These are phyloP conservation scores for Copsychus sechellarum DNA, from an alignment of 2,113 vertebrate genomes.

Conservation along the genomic window DNA sequence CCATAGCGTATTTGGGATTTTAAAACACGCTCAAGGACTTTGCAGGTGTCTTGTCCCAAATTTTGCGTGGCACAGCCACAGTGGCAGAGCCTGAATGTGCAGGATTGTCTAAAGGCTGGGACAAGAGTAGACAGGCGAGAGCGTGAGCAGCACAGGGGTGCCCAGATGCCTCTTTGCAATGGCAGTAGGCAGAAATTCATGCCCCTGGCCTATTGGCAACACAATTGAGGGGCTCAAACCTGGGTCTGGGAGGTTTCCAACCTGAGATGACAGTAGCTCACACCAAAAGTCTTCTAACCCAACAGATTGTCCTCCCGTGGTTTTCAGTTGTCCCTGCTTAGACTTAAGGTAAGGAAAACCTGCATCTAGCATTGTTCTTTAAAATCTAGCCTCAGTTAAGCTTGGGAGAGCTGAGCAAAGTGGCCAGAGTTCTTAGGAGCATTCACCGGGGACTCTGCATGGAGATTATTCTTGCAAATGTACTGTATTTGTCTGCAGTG, in stretches of 20 bases:
- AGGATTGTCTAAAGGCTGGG: background rate
- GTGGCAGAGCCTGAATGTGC: background rate
- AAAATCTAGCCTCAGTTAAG: background rate
- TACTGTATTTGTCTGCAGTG: background rate
- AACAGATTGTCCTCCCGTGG: background rate
- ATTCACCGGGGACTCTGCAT: background rate
- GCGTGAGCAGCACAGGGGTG: background rate
- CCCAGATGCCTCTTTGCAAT: background rate
- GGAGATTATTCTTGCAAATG: background rate
- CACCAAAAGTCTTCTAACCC: background rate
- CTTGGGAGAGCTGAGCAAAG: background rate
- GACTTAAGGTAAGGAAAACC: background rate
- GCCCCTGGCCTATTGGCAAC: background rate
- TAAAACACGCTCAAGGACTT: background rate
- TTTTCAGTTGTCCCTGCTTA: background rate
- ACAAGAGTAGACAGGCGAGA: background rate
- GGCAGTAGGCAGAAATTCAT: background rate
- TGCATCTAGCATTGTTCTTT: background rate
- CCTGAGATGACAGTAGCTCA: background rate
- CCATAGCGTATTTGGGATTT: background rate
- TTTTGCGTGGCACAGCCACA: background rate
- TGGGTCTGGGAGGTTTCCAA: background rate
- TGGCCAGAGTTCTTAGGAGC: background rate
- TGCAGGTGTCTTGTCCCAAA: background rate
- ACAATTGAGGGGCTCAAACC: background rate